These are phyloP conservation scores for Corythoichthys intestinalis DNA, from an alignment of 2,113 vertebrate species.

Conservation along the genomic window DNA sequence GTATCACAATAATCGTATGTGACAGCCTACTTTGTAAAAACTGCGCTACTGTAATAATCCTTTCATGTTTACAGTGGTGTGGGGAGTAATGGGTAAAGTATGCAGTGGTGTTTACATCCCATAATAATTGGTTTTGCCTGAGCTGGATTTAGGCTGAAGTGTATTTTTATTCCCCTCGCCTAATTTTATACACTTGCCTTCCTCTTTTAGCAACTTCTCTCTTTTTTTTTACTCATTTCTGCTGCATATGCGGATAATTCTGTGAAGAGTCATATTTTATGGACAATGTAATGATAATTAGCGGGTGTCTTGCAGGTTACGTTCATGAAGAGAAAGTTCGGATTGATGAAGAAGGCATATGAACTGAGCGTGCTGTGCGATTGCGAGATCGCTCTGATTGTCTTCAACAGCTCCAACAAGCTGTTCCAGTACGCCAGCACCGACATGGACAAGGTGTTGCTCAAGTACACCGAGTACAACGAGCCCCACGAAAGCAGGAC, in stretches of 20 bases:
- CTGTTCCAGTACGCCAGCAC: slow-evolving; percentile 98
- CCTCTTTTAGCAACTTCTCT: not conserved
- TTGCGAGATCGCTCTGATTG: slow-evolving; percentile 98
- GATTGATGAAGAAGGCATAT: slow-evolving; percentile 98
- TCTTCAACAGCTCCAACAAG: slow-evolving; percentile 99
- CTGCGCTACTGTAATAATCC: not conserved
- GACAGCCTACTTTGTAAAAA: too few species aligned
- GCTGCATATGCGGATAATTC: too few species aligned
- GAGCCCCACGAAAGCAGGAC: slow-evolving; percentile 96
- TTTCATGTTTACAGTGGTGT: not conserved
- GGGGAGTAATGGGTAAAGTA: slow-evolving; percentile 58
- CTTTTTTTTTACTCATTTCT: not conserved
- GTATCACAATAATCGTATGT: too few species aligned
- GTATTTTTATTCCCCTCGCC: slow-evolving; percentile 40
- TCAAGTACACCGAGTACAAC: slow-evolving; percentile 97
- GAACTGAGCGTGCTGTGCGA: slow-evolving; percentile 97
- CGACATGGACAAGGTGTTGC: slow-evolving; percentile 97
- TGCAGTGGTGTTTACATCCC: slow-evolving; percentile 63
- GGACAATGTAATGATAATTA: too few species aligned
- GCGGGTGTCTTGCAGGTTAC: slow-evolving; percentile 78
- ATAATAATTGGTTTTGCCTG: slow-evolving; percentile 53
- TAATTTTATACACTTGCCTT: slow-evolving; percentile 1
- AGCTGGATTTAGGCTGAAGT: slow-evolving; percentile 20
- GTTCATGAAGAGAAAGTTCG: slow-evolving; percentile 97
- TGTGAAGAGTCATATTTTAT: too few species aligned